phyloP scores from a whole-genome alignment of 2,888 invertebrate species.

The Synanthedon myopaeformis region DNA sequence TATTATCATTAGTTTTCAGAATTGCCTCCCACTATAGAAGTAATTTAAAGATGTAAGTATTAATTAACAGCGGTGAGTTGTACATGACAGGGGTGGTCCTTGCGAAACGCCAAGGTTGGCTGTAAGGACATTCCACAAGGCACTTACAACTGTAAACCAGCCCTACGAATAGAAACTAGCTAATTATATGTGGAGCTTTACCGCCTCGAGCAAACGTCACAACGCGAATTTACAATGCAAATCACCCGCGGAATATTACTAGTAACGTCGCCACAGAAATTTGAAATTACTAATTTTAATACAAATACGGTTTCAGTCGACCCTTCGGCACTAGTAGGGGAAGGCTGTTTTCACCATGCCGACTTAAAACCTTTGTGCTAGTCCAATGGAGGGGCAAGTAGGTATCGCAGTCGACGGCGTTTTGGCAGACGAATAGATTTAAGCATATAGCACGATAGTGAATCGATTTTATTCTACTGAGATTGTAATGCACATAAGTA shows the following conservation, averaged over 20 bases:
- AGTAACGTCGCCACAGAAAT: slow-evolving; percentile 61
- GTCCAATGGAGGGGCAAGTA: slow-evolving; percentile 60
- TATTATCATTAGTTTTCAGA: no score
- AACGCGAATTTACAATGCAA: slow-evolving; percentile 68
- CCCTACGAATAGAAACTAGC: slow-evolving; percentile 65
- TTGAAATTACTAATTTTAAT: slow-evolving; percentile 69
- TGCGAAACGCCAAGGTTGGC: slow-evolving; percentile 25
- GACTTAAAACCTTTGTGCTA: slow-evolving; percentile 27
- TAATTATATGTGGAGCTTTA: slow-evolving; percentile 67
- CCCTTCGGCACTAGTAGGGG: slow-evolving; percentile 54
- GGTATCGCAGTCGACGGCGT: slow-evolving; percentile 30
- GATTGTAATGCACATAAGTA: slow-evolving; percentile 53
- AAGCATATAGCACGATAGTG: slow-evolving; percentile 36
- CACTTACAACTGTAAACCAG: slow-evolving; percentile 23
- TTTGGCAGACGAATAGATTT: slow-evolving; percentile 28
- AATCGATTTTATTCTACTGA: slow-evolving; percentile 53
- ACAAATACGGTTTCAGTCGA: slow-evolving; percentile 60
- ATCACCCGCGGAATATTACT: slow-evolving; percentile 66
- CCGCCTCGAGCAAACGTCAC: slow-evolving; percentile 52
- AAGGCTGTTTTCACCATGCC: slow-evolving; percentile 48
- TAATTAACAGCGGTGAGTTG: slow-evolving; percentile 19
- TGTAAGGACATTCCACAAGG: slow-evolving; percentile 43
- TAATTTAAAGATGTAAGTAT: not conserved
- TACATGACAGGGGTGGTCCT: not conserved
- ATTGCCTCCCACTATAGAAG: no score